Evolutionary conservation across 2,113 vertebrate species (phyloP).

Genomic region (Gymnogyps californianus): DNA sequence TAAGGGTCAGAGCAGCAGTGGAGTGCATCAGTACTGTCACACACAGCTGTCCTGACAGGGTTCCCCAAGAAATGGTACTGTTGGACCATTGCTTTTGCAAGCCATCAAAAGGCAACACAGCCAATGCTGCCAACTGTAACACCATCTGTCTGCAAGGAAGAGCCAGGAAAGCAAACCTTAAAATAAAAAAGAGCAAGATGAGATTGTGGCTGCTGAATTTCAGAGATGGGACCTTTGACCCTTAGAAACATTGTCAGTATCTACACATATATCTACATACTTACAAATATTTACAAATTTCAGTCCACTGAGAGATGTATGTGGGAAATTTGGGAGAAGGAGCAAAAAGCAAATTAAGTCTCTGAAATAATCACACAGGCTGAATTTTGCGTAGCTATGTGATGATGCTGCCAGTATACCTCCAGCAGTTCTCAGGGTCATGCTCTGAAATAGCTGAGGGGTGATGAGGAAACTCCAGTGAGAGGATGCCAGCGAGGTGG

Average conservation of each 20-base stretch:
- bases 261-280: neutral
- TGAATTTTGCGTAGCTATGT: neutral
- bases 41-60: accelerated
- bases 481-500: neutral
- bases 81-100: neutral
- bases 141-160: neutral
- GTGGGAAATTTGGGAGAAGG: neutral
- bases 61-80: neutral
- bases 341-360: neutral
- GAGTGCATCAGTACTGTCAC: neutral
- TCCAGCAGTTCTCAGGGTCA: neutral
- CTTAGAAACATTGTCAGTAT: neutral
- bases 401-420: neutral
- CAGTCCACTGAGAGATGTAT: neutral
- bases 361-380: neutral
- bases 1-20: neutral
- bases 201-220: neutral
- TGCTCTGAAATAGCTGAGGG: neutral
- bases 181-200: neutral
- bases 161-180: neutral
- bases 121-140: neutral
- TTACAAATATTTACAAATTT: neutral
- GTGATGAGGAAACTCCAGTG: neutral
- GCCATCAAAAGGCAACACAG: neutral
- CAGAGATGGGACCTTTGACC: neutral